Base-by-base conservation (phyloP, 2,888 invertebrate genomes). In the Ophion obscuratus region DNA sequence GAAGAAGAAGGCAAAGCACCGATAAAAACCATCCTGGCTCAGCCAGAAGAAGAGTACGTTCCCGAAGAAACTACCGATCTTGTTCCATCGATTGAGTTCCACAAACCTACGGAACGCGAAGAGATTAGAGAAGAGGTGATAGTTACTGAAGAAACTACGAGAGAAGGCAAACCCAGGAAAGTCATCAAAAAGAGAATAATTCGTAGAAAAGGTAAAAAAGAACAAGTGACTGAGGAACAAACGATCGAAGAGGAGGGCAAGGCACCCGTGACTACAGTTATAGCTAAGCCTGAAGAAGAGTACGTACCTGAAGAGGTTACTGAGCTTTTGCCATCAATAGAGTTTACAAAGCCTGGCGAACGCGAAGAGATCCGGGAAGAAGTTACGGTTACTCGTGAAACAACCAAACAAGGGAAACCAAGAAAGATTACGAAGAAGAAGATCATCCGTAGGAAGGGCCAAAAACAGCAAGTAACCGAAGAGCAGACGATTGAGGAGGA, bases 171-270 rank as follows among this genome's bases (percentile, higher is more conserved):
- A 83, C 93, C 94, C n/a, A 68, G 77, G 2, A 85, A 88, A 36
- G 73, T 87, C 7, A 77, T 76, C 1, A 93, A 92, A 77, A 94
- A 94, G 83, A 92, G 88, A 75, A 90, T 90, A 17, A 89, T 90
- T 67, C 93, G 85, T 87, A 91, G 90, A 86, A 90, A 91, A 5
- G 90, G 90, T 1, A 83, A 91, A 0, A 90, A 92, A 74, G 92
- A 94, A 84, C 93, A 94, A 84, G 91, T 92, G 11, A 92, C 93
- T 17, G 89, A 88, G 77, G 90, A 95, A 88, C 94, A 94, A 88
- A 95, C 95, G 0, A 90, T 94, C 61, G 94, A 95, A 89, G 95
- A 95, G 91, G 95, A 95, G 81, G 94, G 94, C 76, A 94, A 95
- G 90, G 92, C 94, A 31, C 75, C 75, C 0, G 47, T 64, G 2